These are phyloP conservation scores for Cephus pygmeus DNA, from an alignment of 2,888 invertebrate genomes.

Conservation along the genomic window DNA sequence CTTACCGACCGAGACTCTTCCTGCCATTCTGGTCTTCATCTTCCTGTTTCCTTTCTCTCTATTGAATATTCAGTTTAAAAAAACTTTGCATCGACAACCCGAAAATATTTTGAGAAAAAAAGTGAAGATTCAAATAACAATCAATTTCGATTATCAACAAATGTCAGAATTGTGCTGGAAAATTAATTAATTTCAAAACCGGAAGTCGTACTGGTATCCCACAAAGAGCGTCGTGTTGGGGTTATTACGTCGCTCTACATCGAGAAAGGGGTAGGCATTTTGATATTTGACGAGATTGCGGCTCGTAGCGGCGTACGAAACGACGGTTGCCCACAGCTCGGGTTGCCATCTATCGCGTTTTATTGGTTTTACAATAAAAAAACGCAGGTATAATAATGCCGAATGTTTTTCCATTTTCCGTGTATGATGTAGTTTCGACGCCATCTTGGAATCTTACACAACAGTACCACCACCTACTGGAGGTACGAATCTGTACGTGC, in stretches of 20 bases:
- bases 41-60: constrained; percentile 10
- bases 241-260: constrained; percentile 15
- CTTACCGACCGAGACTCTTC: constrained; percentile 18
- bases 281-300: constrained; percentile 34
- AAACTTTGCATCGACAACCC: fast-evolving
- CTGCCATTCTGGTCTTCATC: constrained; percentile 2
- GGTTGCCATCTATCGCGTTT: constrained; percentile 41
- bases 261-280: constrained; percentile 4
- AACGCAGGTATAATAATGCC: constrained; percentile 41
- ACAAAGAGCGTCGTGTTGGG: constrained; percentile 14
- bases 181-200: background rate
- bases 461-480: constrained; percentile 20
- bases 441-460: constrained; percentile 29
- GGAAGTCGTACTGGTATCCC: background rate
- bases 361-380: constrained; percentile 51
- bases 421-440: constrained; percentile 39
- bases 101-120: background rate
- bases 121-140: background rate
- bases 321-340: constrained; percentile 29
- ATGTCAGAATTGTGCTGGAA: background rate
- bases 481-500: background rate
- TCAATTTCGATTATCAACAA: background rate
- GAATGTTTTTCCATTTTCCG: constrained; percentile 48
- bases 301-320: constrained; percentile 23
- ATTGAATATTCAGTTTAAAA: background rate